Base-by-base conservation (phyloP, 2,113 vertebrate genomes). In the Psephotus haematonotus region DNA sequence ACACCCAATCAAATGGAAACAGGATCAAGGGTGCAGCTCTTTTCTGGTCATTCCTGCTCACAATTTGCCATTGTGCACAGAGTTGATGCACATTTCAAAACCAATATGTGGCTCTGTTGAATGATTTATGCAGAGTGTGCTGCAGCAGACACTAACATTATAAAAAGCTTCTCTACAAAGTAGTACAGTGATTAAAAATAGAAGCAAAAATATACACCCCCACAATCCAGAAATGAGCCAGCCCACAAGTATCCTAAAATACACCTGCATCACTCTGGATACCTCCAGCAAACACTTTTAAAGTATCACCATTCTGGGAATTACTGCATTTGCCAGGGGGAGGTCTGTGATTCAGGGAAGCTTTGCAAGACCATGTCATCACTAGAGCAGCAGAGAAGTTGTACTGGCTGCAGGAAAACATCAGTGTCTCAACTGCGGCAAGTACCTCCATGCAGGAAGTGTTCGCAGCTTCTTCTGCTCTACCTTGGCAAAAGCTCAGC, bases 131-230 rank as follows among this genome's bases (percentile, higher is more conserved):
- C 55, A 92, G 72, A 4, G 4, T 49, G 57, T 46, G 59, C 78
- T 67, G 74, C 74, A 92, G 70, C 27, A 85, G 77, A 65, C 88
- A 50, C 0, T 76, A 65, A 67, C 44, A 17, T 79, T 46, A 76
- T 17, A 65, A 92, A 86, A 90, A 92, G 68, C 46, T 41, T 37
- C 68, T 57, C 69, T 82, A 44, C 44, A 89, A 89, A 87, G 49
- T 47, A 49, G 59, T 25, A 89, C 44, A 49, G 70, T 7, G 37
- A 79, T 85, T 95, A 90, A 91, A 93, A 93, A 87, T 82, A 91
- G 93, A 91, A 93, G 87, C 37, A 89, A 93, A 96, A 95, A 92
- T 57, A 92, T n/a, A 62, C 4, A 2, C 28, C 63, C 67, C 62
- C 59, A 52, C 41, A 89, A 70, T 87, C 90, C 65, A 59, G 20